Base-by-base conservation (phyloP, 1,140 invertebrate species). In the Halesus radiatus region DNA sequence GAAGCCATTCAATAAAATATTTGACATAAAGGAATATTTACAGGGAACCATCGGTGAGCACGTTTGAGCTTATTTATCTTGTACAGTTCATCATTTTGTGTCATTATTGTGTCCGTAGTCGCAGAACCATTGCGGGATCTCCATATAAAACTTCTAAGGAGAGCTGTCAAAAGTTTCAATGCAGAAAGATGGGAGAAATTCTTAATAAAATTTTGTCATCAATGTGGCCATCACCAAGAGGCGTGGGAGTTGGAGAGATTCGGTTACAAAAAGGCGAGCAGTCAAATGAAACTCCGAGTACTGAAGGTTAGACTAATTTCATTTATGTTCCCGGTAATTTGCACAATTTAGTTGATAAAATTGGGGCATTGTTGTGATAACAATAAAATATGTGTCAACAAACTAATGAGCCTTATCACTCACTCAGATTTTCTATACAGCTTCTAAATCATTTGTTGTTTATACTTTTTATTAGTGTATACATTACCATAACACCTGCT, bases 191-290 rank as follows among this genome's bases (percentile, higher is more conserved):
- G 98, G 98, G 97, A 99, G 87, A 93, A 92, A 85, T 93, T 93
- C 77, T 87, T 99, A 78, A 93, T 96, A 66, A 98, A 97, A 89
- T 97, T 98, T 90, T 97, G 96, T 89, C 94, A 97, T 85, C 93
- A 93, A 52, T 97, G 96, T 86, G 95, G 94, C 58, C 87, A 90
- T 29, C 92, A 94, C 81, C 94, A 97, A 85, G 98, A 99, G 92
- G 97, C 95, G 78, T 98, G 97, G 97, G 97, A 99, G 90, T 91
- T 99, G 62, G 98, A 99, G 88, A 91, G 96, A 81, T 98, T 98
- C 92, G 97, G 98, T 52, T 99, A 98, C 88, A 97, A 96, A 86
- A 97, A 98, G 90, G 93, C 96, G 81, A 95, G 95, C 84, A 89
- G 97, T 56, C 92, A 93, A 85, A 94, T 97, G 6, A 98, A 98